Percentiles rank a stretch among this genome's conserved stretches.
Conservation (phyloP, 2,888 invertebrate genomes). For the Acanthosepion lycidas region DNA sequence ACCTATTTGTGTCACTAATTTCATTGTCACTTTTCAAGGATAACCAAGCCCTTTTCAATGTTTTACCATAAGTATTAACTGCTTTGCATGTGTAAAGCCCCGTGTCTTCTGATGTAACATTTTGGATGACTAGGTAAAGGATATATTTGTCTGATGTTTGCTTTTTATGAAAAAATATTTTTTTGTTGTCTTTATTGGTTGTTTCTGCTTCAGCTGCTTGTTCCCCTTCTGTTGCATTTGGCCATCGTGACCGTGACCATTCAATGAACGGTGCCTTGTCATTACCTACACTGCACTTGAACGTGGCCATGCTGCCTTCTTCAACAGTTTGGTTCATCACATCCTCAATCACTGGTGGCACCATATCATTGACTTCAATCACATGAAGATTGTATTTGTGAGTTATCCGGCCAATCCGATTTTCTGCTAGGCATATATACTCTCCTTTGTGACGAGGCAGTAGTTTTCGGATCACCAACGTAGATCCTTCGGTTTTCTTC, state of each 20-base stretch:
- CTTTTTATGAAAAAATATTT: neutral
- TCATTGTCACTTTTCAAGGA: neutral
- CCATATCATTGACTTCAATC: neutral
- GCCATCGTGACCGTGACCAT: neutral
- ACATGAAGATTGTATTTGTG: conserved; percentile 35
- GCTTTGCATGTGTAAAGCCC: neutral
- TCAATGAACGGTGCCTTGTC: neutral
- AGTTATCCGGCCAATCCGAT: neutral
- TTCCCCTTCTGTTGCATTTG: neutral
- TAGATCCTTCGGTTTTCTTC: neutral
- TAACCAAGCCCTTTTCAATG: neutral
- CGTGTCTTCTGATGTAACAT: neutral
- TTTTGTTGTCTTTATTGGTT: neutral
- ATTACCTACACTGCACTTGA: neutral
- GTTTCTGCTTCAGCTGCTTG: neutral
- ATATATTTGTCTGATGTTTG: neutral
- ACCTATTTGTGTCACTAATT: neutral
- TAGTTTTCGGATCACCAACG: neutral
- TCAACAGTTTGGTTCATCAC: neutral
- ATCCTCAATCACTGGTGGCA: neutral
- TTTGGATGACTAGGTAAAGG: conserved; percentile 23
- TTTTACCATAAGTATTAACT: neutral
- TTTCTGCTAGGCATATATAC: conserved; percentile 17
- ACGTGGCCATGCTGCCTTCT: neutral
- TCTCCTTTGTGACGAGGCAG: neutral